phyloP scores from a whole-genome alignment of 2,797 vertebrate genomes.

The Myotis daubentonii region DNA sequence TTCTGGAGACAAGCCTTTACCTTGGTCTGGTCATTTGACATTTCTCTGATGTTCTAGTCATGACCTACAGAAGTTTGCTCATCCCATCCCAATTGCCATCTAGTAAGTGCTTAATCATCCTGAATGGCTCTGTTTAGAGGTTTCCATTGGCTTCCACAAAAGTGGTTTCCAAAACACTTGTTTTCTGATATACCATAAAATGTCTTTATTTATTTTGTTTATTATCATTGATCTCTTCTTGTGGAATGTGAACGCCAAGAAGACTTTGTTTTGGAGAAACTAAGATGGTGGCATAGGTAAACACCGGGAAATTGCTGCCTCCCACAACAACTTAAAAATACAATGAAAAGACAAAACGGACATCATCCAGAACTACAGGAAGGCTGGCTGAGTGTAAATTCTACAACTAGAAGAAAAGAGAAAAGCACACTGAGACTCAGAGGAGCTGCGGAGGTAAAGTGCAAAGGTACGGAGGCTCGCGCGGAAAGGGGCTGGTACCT shows the following conservation, averaged over 20 bases:
- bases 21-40: not conserved
- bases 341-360: no score
- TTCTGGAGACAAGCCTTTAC: not conserved
- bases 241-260: not conserved
- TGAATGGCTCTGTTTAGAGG: not conserved
- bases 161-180: not conserved
- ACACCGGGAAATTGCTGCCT: no score
- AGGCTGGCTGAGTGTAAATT: no score
- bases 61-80: not conserved
- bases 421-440: no score
- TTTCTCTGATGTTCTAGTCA: not conserved
- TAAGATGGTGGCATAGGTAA: no score
- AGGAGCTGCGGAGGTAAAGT: no score
- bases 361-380: no score
- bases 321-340: no score
- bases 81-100: not conserved
- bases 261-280: not conserved
- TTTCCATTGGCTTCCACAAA: not conserved
- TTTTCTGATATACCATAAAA: not conserved
- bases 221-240: not conserved
- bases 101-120: not conserved
- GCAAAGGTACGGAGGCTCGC: no score
- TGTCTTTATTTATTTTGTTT: not conserved
- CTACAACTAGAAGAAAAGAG: no score
- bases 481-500: no score